Evolutionary conservation across 2,888 invertebrate genomes (phyloP), one percentile per base, ranked within the genome.

Genomic region (Erebia ligea): DNA sequence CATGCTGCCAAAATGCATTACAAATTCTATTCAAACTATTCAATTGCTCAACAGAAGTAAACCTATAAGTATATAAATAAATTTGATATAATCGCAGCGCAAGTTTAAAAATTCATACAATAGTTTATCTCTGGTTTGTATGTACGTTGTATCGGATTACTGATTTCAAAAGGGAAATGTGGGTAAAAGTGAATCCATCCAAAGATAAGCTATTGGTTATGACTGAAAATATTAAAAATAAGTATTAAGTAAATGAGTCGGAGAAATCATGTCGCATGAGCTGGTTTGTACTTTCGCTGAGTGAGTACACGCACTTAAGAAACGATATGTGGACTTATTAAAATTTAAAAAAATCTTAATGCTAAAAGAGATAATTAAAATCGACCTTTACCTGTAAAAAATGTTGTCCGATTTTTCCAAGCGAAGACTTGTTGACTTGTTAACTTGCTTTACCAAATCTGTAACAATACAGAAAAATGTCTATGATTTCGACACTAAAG

Each of bases 381-480:
- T 34, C 52, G 42, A 54, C 67, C 72, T 72, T 75, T 75, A 75
- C 75, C 75, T 72, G 68, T 25, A 45, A 67, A 58, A 65, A 48
- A 34, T 65, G 10, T 40, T 19, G n/a, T 59, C 10, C 8, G 4
- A 17, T 13, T 19, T 56, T 48, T 25, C 56, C 57, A 21, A 45
- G 48, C 25, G 42, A 34, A 40, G 15, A 25, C n/a, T 62, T 13
- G 17, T 17, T n/a, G 6, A 45, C 3, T 45, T 15, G 10, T 56
- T 42, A 6, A 52, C 34, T 34, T 42, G n/a, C 52, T 25, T 19
- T 21, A 1, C 2, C 61, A 42, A 52, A 73, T 74, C 81, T 81
- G 80, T 73, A 81, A 80, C 81, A 81, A 81, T 73, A 76, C 84
- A 87, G 76, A 84, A 80, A 66, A 72, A 56, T 68, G 78, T 81